Evolutionary conservation across 2,888 invertebrate species (phyloP).

Genomic region (Auanema freiburgensis): DNA sequence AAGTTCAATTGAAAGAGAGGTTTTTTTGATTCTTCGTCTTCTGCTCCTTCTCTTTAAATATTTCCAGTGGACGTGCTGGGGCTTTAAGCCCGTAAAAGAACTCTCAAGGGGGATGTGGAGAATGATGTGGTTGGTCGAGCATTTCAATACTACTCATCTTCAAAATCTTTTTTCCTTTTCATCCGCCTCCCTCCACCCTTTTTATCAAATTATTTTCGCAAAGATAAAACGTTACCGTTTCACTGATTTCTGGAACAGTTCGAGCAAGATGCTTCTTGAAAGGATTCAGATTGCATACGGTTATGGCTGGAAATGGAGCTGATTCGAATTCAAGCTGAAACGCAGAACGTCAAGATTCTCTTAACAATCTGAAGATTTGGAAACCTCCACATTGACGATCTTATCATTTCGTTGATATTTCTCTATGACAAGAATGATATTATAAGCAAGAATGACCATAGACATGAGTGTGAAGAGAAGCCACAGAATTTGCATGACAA

Average conservation of each 20-base stretch:
- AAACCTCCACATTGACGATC: slow-evolving; percentile 60
- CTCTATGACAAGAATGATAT: slow-evolving; percentile 42
- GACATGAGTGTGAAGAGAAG: slow-evolving; percentile 35
- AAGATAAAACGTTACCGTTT: slow-evolving; percentile 47
- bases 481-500: slow-evolving; percentile 42
- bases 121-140: too few species aligned
- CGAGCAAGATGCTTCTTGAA: slow-evolving; percentile 59
- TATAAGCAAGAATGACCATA: slow-evolving; percentile 29
- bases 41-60: too few species aligned
- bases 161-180: too few species aligned
- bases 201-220: too few species aligned
- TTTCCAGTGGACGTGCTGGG: too few species aligned
- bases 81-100: too few species aligned
- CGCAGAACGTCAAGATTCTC: not conserved
- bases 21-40: too few species aligned
- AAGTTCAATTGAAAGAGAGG: not conserved
- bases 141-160: too few species aligned
- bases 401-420: slow-evolving; percentile 57
- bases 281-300: slow-evolving; percentile 61
- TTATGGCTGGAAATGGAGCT: slow-evolving; percentile 60
- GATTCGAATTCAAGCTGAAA: slow-evolving; percentile 60
- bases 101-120: too few species aligned
- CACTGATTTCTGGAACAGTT: slow-evolving; percentile 58
- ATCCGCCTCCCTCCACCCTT: too few species aligned
- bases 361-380: too few species aligned